Conservation (phyloP, 2,113 vertebrate genomes). For the Grallaria varia region DNA sequence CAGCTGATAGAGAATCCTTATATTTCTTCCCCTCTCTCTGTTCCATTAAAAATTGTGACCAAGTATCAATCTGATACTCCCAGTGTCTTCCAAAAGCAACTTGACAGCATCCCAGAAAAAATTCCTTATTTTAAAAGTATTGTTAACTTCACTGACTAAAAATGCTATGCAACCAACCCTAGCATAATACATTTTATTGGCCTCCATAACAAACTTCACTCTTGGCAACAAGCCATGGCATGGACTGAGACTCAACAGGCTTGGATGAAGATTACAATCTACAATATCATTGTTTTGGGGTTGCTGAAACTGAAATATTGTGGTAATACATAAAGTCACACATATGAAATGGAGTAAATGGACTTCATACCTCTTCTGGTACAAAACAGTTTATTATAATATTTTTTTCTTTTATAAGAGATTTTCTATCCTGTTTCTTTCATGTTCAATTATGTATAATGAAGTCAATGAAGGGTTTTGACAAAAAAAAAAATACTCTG, state of each 20-base stretch:
- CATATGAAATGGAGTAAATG: background rate
- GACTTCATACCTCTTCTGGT: background rate
- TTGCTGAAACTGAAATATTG: background rate
- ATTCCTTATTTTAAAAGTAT: background rate
- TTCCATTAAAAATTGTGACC: background rate
- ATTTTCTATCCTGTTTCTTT: background rate
- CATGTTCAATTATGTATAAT: background rate
- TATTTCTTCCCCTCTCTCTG: background rate
- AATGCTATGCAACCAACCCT: background rate
- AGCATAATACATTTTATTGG: background rate
- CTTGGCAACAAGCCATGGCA: background rate
- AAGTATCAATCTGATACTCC: background rate
- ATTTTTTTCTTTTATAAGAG: background rate
- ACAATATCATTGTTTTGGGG: background rate
- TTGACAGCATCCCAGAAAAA: background rate
- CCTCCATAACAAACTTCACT: background rate
- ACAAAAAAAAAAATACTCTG: background rate
- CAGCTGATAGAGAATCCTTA: background rate
- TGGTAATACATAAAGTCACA: background rate
- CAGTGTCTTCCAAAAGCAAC: background rate
- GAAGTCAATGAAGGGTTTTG: background rate
- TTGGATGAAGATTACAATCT: background rate
- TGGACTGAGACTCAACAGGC: background rate
- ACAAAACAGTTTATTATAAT: fast-evolving
- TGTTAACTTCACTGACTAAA: background rate